Evolutionary conservation across 2,888 invertebrate species (phyloP).

Genomic region (Sesia bembeciformis): DNA sequence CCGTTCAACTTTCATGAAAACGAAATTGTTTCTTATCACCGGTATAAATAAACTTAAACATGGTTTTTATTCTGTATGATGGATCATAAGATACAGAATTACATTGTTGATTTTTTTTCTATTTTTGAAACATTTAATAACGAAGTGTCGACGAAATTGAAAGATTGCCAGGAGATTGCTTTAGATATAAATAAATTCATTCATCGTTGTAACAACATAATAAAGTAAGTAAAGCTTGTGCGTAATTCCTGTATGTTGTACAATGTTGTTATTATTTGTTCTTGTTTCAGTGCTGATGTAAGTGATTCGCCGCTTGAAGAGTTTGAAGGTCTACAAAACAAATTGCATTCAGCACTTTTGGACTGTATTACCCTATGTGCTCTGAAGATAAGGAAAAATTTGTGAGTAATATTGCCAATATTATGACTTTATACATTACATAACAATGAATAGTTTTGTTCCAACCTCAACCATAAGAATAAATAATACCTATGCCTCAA

Average conservation of each 20-base stretch:
- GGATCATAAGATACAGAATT: conserved; percentile 67
- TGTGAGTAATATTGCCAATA: conserved; percentile 28
- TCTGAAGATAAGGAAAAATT: conserved; percentile 51
- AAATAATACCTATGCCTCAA: too few species aligned
- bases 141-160: conserved; percentile 59
- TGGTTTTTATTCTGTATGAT: conserved; percentile 27
- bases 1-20: too few species aligned
- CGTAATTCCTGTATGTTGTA: neutral
- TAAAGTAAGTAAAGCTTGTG: conserved; percentile 46
- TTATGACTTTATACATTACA: too few species aligned
- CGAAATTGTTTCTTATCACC: neutral
- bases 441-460: too few species aligned
- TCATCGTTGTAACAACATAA: conserved; percentile 63
- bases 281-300: conserved; percentile 53
- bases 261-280: neutral
- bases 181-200: conserved; percentile 67
- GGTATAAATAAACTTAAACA: neutral
- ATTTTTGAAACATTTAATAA: conserved; percentile 64
- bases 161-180: conserved; percentile 65
- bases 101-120: conserved; percentile 67
- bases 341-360: conserved; percentile 47
- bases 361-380: conserved; percentile 55
- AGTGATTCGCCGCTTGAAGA: conserved; percentile 52
- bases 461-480: too few species aligned
- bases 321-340: conserved; percentile 51